A percentile compares a stretch with the other conserved stretches of the same genome.
Evolutionary conservation across 1,140 invertebrate species (phyloP).

Genomic region (Parapsyche elsis): DNA sequence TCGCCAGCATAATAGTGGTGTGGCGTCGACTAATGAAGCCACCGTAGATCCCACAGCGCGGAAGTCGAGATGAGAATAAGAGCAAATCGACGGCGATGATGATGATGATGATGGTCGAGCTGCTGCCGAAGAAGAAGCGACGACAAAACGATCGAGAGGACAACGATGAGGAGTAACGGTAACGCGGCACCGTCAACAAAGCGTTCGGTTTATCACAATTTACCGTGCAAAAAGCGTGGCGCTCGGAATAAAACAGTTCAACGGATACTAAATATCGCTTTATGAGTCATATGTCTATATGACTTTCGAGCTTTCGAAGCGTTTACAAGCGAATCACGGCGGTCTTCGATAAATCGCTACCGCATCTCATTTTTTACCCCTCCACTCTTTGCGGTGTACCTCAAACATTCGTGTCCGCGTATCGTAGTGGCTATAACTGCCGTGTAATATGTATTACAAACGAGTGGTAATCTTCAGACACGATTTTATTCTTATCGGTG

Average conservation of each 20-base stretch:
- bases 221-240: constrained; percentile 22
- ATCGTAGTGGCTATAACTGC: background rate
- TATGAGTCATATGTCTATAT: too few relatives aligned
- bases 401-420: background rate
- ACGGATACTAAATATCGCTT: constrained; percentile 8
- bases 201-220: constrained; percentile 11
- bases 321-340: too few relatives aligned
- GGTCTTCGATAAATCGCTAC: too few relatives aligned
- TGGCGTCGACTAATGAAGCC: constrained; percentile 6
- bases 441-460: constrained; percentile 9
- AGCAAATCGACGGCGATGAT: background rate
- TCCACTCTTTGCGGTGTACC: background rate
- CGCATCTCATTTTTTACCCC: background rate
- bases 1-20: constrained; percentile 1
- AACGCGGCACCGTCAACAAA: constrained; percentile 6
- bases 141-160: background rate
- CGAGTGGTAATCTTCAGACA: background rate
- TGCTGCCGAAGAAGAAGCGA: background rate
- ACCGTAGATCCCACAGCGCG: background rate
- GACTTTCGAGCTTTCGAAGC: too few relatives aligned
- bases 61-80: constrained; percentile 4
- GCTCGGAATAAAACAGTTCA: background rate
- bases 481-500: background rate
- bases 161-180: constrained; percentile 15
- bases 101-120: background rate